Conservation (phyloP, 2,113 vertebrate genomes). For the Mohoua ochrocephala region DNA sequence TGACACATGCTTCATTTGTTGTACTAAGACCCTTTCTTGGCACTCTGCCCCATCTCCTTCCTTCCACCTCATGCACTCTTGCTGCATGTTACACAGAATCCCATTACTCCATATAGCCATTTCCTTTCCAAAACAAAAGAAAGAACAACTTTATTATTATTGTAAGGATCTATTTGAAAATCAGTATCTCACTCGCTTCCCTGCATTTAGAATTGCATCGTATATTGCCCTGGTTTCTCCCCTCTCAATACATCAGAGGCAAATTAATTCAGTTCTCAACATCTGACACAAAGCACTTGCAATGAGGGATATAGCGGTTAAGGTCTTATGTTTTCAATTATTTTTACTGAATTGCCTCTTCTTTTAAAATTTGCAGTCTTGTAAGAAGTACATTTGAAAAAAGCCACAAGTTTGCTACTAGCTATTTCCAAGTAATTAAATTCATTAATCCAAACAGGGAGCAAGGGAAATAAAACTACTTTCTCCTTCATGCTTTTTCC, state of each 20-base stretch:
- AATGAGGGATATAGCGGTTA: not conserved
- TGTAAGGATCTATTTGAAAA: not conserved
- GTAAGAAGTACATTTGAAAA: constrained; percentile 22
- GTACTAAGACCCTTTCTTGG: not conserved
- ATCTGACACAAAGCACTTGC: not conserved
- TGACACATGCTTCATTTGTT: not conserved
- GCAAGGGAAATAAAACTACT: constrained; percentile 4
- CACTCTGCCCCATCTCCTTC: not conserved
- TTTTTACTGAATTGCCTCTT: not conserved
- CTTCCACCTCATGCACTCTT: not conserved
- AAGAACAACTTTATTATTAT: not conserved
- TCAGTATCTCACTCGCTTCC: not conserved
- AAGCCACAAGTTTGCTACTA: not conserved
- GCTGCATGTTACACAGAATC: not conserved
- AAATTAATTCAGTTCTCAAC: not conserved
- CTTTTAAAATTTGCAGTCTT: constrained; percentile 1
- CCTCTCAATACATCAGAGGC: not conserved
- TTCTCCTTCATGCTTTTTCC: not conserved
- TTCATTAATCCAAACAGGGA: constrained; percentile 32
- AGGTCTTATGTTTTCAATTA: not conserved
- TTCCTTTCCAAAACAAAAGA: not conserved
- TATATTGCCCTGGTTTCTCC: not conserved
- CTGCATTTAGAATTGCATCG: not conserved
- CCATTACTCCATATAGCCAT: not conserved
- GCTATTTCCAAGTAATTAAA: constrained; percentile 31